A percentile compares a stretch with the other conserved stretches of the same genome.
Evolutionary conservation across 2,888 invertebrate species (phyloP).

Genomic region (Noctua janthe): DNA sequence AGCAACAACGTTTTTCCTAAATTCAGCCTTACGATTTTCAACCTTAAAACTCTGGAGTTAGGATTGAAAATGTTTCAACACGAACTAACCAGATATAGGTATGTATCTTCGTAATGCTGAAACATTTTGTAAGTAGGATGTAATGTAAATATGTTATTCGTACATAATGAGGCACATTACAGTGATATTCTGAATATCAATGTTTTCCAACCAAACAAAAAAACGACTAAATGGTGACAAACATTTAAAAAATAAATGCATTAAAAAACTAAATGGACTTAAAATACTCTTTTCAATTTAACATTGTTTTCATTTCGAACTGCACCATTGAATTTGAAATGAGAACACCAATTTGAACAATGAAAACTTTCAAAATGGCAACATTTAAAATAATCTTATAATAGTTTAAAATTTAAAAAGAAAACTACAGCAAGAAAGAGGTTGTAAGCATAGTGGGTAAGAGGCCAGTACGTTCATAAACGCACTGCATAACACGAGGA

Average conservation of each 20-base stretch:
- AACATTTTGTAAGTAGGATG: slow-evolving; percentile 46
- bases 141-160: slow-evolving; percentile 30
- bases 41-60: background rate
- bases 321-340: slow-evolving; percentile 29
- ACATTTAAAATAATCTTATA: background rate
- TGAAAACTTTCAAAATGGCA: background rate
- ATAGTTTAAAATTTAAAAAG: background rate
- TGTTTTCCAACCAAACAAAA: slow-evolving; percentile 19
- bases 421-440: background rate
- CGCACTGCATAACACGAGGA: slow-evolving; percentile 7
- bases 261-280: background rate
- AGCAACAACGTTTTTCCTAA: slow-evolving; percentile 60
- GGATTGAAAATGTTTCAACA: slow-evolving; percentile 19
- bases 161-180: slow-evolving; percentile 56
- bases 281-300: background rate
- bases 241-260: slow-evolving; percentile 14
- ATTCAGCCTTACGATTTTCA: slow-evolving; percentile 20
- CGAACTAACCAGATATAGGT: slow-evolving; percentile 16
- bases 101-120: slow-evolving; percentile 34
- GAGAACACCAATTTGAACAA: slow-evolving; percentile 8
- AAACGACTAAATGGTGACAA: slow-evolving; percentile 10
- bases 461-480: slow-evolving; percentile 7
- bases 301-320: background rate
- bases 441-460: slow-evolving; percentile 1
- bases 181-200: slow-evolving; percentile 37